phyloP scores from a whole-genome alignment of 2,888 invertebrate genomes.

The Lasius platythorax region DNA sequence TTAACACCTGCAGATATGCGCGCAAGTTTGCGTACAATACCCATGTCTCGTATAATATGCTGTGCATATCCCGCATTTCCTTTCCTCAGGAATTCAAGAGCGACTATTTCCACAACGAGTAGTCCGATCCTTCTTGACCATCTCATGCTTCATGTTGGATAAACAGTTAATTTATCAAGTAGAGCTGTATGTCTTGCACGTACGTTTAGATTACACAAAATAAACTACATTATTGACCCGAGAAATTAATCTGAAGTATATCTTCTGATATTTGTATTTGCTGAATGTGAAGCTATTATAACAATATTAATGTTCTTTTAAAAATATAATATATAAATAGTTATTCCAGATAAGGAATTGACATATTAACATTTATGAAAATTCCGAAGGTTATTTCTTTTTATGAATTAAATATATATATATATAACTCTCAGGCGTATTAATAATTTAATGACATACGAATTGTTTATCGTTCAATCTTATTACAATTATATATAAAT shows the following conservation, averaged over 20 bases:
- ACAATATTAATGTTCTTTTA: neutral
- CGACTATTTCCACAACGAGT: constrained; percentile 6
- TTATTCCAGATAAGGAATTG: neutral
- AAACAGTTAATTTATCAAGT: constrained; percentile 32
- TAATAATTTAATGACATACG: neutral
- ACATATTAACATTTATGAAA: neutral
- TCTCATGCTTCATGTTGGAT: neutral
- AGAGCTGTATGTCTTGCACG: neutral
- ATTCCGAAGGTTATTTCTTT: neutral
- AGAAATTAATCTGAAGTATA: neutral
- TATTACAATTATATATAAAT: neutral
- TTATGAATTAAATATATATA: neutral
- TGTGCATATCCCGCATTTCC: constrained; percentile 45
- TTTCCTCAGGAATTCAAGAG: constrained; percentile 39
- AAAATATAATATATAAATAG: neutral
- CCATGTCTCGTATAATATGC: neutral
- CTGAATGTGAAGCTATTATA: neutral
- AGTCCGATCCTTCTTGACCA: constrained; percentile 22
- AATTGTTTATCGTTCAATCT: neutral
- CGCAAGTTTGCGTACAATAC: constrained; percentile 17
- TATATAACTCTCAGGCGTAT: neutral
- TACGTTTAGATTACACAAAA: neutral
- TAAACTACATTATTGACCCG: neutral
- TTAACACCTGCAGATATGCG: constrained; percentile 23
- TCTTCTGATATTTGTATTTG: neutral